phyloP scores from a whole-genome alignment of 2,888 invertebrate genomes.

The Eupsilia transversa region DNA sequence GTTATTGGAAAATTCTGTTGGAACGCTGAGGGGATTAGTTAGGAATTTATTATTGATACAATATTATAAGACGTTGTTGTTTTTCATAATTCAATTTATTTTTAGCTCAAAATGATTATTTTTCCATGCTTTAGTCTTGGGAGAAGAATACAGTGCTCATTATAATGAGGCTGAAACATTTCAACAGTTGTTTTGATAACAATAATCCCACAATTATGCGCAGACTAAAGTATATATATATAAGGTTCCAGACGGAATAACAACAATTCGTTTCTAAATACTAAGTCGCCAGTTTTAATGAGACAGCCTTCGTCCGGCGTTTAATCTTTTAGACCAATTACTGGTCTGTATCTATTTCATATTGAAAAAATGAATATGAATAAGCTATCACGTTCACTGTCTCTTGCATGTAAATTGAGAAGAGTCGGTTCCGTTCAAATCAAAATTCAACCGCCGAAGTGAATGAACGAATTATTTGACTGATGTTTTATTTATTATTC shows the following conservation, averaged over 20 bases:
- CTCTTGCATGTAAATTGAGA: slow-evolving; percentile 72
- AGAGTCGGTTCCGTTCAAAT: slow-evolving; percentile 67
- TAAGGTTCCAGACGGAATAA: not conserved
- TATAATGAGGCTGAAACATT: not conserved
- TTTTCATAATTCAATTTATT: not conserved
- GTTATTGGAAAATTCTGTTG: slow-evolving; percentile 42
- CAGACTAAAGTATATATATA: slow-evolving; percentile 1
- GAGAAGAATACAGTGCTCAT: not conserved
- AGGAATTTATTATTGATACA: slow-evolving; percentile 13
- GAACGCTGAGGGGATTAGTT: not conserved
- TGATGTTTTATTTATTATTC: slow-evolving; percentile 76
- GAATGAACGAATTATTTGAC: slow-evolving; percentile 76
- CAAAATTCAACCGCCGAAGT: slow-evolving; percentile 74
- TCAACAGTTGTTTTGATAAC: not conserved
- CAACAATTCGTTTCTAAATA: not conserved
- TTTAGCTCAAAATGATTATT: not conserved
- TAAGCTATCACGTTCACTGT: slow-evolving; percentile 66
- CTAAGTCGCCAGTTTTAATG: not conserved
- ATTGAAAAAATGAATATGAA: slow-evolving; percentile 67
- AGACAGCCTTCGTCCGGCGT: slow-evolving; percentile 6
- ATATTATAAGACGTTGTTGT: not conserved
- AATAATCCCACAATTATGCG: not conserved
- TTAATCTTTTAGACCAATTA: slow-evolving; percentile 53
- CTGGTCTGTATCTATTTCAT: slow-evolving; percentile 34
- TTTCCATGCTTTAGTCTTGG: not conserved